Evolutionary conservation across 2,888 invertebrate species (phyloP).

Genomic region (Acanthosepion pharaonis): DNA sequence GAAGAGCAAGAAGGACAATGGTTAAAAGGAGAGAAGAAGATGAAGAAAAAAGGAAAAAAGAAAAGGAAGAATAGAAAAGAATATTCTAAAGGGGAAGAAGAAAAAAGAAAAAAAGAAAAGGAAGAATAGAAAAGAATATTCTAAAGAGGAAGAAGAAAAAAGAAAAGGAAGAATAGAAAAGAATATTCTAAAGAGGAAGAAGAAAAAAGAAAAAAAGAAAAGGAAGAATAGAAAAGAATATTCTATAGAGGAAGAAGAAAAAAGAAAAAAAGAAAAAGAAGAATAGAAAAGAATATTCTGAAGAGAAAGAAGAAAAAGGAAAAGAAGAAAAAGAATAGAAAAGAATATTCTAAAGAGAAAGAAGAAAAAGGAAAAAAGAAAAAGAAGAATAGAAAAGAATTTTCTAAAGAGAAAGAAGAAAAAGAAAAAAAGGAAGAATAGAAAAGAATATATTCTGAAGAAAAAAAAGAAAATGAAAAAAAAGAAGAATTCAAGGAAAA

Average conservation of each 20-base stretch:
- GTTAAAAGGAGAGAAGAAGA: background rate
- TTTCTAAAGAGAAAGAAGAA: background rate
- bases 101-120: background rate
- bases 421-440: background rate
- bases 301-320: background rate
- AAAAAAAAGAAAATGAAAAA: background rate
- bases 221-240: no score
- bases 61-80: no score
- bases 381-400: no score
- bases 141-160: background rate
- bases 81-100: background rate
- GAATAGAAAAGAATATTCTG: no score
- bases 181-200: background rate
- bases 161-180: no score
- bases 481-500: no score
- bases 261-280: no score
- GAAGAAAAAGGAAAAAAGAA: background rate
- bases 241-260: no score
- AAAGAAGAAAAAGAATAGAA: no score
- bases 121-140: no score
- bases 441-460: background rate
- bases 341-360: background rate
- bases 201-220: background rate
- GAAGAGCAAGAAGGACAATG: background rate
- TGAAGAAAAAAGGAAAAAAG: background rate